phyloP scores from a whole-genome alignment of 2,888 invertebrate species.

The Cheilosia impressa region DNA sequence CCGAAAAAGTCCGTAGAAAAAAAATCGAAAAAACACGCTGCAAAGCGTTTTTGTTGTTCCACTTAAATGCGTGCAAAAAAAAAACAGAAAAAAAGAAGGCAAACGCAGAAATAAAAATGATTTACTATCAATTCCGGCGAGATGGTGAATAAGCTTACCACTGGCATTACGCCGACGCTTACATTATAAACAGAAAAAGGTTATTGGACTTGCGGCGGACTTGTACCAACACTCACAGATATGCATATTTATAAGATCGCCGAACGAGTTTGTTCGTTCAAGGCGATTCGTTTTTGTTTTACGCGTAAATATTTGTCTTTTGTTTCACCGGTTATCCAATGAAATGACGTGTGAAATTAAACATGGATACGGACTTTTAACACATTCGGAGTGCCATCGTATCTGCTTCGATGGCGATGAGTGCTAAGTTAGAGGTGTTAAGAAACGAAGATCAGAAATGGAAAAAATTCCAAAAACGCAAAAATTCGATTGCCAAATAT shows the following conservation, averaged over 20 bases:
- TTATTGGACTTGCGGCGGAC: constrained; percentile 43
- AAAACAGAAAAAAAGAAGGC: background rate
- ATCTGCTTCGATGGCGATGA: background rate
- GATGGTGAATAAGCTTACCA: constrained; percentile 18
- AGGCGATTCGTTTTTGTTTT: constrained; percentile 11
- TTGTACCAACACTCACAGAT: constrained; percentile 21
- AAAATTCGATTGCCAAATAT: no score
- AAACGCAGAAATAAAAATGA: constrained; percentile 19
- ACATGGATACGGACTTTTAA: background rate
- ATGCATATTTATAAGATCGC: constrained; percentile 35
- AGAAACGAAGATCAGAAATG: no score
- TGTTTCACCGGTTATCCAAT: constrained; percentile 22
- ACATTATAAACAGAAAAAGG: constrained; percentile 33
- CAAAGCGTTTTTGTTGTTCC: constrained; percentile 16
- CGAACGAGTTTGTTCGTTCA: background rate
- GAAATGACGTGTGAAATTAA: constrained; percentile 33
- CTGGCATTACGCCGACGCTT: constrained; percentile 18
- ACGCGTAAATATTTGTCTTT: constrained; percentile 1
- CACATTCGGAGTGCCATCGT: background rate
- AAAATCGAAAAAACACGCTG: background rate
- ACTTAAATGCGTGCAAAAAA: constrained; percentile 27
- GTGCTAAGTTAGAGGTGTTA: no score
- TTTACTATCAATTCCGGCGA: constrained; percentile 30
- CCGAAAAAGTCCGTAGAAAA: background rate
- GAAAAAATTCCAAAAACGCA: no score